Conservation (phyloP, 1,140 invertebrate genomes). For the Paracyclopina nana region DNA sequence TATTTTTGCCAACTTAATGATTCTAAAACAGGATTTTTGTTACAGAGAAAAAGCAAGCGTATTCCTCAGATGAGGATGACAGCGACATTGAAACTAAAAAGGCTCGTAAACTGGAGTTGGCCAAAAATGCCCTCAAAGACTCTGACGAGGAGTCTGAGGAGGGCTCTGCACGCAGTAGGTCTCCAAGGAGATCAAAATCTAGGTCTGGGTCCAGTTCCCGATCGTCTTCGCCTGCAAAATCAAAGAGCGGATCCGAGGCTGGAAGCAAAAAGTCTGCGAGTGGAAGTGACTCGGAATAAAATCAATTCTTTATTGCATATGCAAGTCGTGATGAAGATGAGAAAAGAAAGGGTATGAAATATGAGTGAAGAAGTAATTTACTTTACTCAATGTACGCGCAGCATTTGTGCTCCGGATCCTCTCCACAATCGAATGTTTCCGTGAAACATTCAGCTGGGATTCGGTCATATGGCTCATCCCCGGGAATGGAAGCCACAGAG, state of each 20-base stretch:
- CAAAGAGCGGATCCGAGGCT: not conserved
- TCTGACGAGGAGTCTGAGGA: conserved; percentile 41
- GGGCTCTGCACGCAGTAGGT: conserved; percentile 5
- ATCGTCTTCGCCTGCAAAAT: too few relatives aligned
- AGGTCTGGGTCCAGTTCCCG: not conserved
- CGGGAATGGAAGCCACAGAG: too few relatives aligned
- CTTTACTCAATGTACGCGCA: not conserved
- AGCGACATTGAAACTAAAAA: conserved; percentile 61
- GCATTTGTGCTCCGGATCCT: not conserved
- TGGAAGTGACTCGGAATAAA: not conserved
- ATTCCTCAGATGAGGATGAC: conserved; percentile 73
- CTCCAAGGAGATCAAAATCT: not conserved
- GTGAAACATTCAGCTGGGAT: conserved; percentile 5
- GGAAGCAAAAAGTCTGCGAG: not conserved
- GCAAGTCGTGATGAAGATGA: not conserved
- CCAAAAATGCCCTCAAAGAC: conserved; percentile 51
- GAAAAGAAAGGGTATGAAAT: not conserved
- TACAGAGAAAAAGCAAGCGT: conserved; percentile 38
- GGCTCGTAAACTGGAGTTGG: conserved; percentile 49
- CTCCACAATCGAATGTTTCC: not conserved
- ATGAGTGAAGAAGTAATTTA: not conserved
- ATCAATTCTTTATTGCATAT: not conserved
- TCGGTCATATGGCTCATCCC: not conserved
- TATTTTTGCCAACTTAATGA: not conserved
- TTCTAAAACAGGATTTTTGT: conserved; percentile 15